A percentile compares a stretch with the other conserved stretches of the same genome.
These are phyloP conservation scores for Monoplex corrugatus DNA, from an alignment of 2,888 invertebrate genomes.

Conservation along the genomic window DNA sequence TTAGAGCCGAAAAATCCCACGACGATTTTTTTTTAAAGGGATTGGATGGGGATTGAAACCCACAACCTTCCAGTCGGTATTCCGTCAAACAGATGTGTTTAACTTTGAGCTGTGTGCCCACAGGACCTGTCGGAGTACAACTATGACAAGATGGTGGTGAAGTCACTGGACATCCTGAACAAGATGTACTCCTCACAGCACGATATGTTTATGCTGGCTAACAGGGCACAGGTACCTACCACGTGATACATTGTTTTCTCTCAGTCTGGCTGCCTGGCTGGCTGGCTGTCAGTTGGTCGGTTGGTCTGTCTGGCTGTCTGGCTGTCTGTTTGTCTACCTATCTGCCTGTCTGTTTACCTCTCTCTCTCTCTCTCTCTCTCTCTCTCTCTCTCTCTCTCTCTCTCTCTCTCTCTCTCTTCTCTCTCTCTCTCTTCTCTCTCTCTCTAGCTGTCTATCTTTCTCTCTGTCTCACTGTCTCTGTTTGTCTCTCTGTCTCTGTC, in stretches of 20 bases:
- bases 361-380: too few species aligned
- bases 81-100: too few species aligned
- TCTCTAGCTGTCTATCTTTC: not conserved
- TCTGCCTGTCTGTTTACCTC: not conserved
- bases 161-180: conserved; percentile 80
- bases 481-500: not conserved
- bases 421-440: not conserved
- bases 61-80: too few species aligned
- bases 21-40: too few species aligned
- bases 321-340: too few species aligned
- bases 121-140: conserved; percentile 81
- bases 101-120: too few species aligned
- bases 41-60: too few species aligned
- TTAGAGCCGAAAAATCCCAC: too few species aligned
- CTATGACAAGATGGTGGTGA: conserved; percentile 80
- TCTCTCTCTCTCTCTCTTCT: too few species aligned
- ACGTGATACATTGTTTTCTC: not conserved
- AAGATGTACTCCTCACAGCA: conserved; percentile 80
- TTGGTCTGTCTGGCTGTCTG: too few species aligned
- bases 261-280: not conserved
- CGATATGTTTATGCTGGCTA: conserved; percentile 78
- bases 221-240: conserved; percentile 75
- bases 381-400: too few species aligned
- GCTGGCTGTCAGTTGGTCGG: not conserved
- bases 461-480: not conserved